Evolutionary conservation across 2,888 invertebrate species (phyloP).

Genomic region (Drosophila subsilvestris): DNA sequence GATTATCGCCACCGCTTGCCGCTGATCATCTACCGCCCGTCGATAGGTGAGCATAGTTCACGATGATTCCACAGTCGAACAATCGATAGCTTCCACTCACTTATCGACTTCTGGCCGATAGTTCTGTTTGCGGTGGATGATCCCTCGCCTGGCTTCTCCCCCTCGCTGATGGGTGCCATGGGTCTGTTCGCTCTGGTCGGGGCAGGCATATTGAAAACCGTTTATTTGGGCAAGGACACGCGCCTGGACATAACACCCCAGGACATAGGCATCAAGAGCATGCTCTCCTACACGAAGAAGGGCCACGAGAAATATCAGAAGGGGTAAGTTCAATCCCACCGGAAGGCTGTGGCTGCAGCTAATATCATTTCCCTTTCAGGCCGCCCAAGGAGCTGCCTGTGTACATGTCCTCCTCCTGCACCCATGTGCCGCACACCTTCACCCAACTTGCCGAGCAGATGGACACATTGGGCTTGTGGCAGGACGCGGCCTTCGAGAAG

Average conservation of each 20-base stretch:
- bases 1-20: slow-evolving; percentile 89
- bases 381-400: slow-evolving; percentile 56
- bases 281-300: slow-evolving; percentile 59
- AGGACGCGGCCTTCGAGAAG: slow-evolving; percentile 54
- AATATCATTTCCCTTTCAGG: slow-evolving; percentile 20
- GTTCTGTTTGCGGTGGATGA: slow-evolving; percentile 70
- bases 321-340: slow-evolving; percentile 43
- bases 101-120: slow-evolving; percentile 9
- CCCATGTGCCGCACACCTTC: slow-evolving; percentile 57
- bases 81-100: background rate
- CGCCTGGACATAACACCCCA: slow-evolving; percentile 73
- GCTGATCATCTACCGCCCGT: slow-evolving; percentile 92
- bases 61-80: too few relatives aligned
- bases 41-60: slow-evolving; percentile 87
- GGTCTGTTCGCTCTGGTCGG: slow-evolving; percentile 73
- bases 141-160: slow-evolving; percentile 74
- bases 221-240: slow-evolving; percentile 46
- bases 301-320: slow-evolving; percentile 48
- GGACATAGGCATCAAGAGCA: slow-evolving; percentile 67
- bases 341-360: too few relatives aligned
- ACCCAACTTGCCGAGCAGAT: slow-evolving; percentile 51
- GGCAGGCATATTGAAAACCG: slow-evolving; percentile 70
- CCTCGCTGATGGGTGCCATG: slow-evolving; percentile 73
- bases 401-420: slow-evolving; percentile 62
- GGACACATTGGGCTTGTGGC: slow-evolving; percentile 56